Evolutionary conservation across 35 echinoderm and acorn worm species (phyloP).

Genomic region (Amphiura filiformis): DNA sequence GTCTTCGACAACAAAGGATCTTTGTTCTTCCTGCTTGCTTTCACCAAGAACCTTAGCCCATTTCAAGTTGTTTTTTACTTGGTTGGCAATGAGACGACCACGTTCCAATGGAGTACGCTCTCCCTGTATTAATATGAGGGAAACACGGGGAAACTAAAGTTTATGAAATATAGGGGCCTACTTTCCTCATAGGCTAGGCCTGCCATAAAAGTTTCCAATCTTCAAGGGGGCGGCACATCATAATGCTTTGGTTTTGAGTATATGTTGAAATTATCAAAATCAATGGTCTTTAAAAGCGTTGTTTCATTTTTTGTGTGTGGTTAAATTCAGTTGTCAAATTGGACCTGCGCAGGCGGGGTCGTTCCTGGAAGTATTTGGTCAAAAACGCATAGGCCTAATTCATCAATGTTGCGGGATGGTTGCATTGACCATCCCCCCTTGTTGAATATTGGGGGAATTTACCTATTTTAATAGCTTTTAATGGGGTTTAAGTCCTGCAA

Average conservation of each 20-base stretch:
- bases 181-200: neutral
- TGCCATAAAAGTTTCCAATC: too few relatives aligned
- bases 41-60: conserved; percentile 59
- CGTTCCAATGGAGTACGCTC: conserved; percentile 58
- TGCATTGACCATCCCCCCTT: too few relatives aligned
- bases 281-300: neutral
- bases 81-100: conserved; percentile 78
- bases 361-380: too few relatives aligned
- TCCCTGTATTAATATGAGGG: neutral
- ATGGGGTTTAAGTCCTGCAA: too few relatives aligned
- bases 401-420: too few relatives aligned
- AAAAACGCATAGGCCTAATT: too few relatives aligned
- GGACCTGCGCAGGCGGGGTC: too few relatives aligned
- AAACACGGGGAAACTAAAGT: neutral
- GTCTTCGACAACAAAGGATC: conserved; percentile 72
- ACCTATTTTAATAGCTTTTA: too few relatives aligned
- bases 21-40: conserved; percentile 48
- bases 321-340: too few relatives aligned
- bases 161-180: neutral
- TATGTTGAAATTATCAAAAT: neutral
- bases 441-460: too few relatives aligned
- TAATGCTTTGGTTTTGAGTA: neutral
- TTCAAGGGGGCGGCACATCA: neutral
- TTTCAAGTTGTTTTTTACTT: conserved; percentile 87
- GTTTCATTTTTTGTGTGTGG: neutral